phyloP scores from a whole-genome alignment of 1,140 invertebrate species.

The Euura saliciscinereae region DNA sequence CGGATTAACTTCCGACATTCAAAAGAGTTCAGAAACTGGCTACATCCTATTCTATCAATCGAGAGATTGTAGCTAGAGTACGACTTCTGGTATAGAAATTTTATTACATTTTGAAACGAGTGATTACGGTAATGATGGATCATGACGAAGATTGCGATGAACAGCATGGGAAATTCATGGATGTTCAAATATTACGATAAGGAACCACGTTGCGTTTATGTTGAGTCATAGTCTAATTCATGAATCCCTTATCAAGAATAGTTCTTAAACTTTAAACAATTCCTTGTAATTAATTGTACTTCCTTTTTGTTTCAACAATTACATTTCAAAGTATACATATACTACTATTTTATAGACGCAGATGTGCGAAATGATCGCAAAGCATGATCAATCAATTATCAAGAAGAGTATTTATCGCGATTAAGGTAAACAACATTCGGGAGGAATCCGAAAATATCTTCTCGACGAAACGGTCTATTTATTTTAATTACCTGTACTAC shows the following conservation, averaged over 20 bases:
- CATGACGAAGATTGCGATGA: no score
- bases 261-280: no score
- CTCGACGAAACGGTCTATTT: constrained; percentile 37
- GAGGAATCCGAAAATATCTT: constrained; percentile 21
- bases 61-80: constrained; percentile 71
- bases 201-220: constrained; percentile 22
- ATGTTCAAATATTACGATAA: constrained; percentile 29
- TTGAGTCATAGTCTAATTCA: background rate
- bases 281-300: no score
- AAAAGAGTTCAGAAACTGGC: constrained; percentile 98
- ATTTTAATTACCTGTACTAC: constrained; percentile 42
- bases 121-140: constrained; percentile 20
- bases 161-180: constrained; percentile 25
- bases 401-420: constrained; percentile 11
- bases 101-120: constrained; percentile 29
- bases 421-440: constrained; percentile 10
- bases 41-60: constrained; percentile 99
- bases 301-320: no score
- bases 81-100: constrained; percentile 28
- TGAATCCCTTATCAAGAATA: background rate
- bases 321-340: background rate
- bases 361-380: background rate
- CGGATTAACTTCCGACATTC: constrained; percentile 96
- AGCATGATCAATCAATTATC: constrained; percentile 13
- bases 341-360: background rate